phyloP scores from a whole-genome alignment of 1,140 invertebrate genomes.

The Diplogasteroides magnus region DNA sequence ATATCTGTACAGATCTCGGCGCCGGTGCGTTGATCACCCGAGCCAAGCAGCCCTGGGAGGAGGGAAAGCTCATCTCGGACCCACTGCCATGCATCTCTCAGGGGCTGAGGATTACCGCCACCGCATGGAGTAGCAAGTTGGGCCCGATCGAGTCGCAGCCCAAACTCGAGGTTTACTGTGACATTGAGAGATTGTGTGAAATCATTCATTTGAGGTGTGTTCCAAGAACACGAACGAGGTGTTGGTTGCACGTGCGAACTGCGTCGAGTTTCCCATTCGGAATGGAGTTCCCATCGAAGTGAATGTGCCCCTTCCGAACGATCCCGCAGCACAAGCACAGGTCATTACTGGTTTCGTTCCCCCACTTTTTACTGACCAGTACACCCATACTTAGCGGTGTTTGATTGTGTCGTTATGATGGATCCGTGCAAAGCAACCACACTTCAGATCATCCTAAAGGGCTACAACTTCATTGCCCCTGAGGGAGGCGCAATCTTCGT shows the following conservation, averaged over 20 bases:
- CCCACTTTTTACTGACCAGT: too few species aligned
- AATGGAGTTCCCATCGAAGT: constrained; percentile 30
- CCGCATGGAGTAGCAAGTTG: constrained; percentile 25
- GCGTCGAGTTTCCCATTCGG: constrained; percentile 26
- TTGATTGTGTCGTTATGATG: too few species aligned
- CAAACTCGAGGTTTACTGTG: constrained; percentile 21
- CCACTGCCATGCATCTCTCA: constrained; percentile 22
- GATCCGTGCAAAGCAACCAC: too few species aligned
- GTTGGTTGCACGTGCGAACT: constrained; percentile 24
- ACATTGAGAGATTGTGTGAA: constrained; percentile 1
- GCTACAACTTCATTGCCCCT: constrained; percentile 28
- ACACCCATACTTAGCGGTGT: too few species aligned
- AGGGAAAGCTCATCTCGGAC: constrained; percentile 30
- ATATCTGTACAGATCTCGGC: constrained; percentile 11
- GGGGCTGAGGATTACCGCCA: constrained; percentile 22
- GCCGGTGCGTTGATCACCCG: constrained; percentile 29
- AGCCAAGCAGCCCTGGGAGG: constrained; percentile 26
- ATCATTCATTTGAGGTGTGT: constrained; percentile 23
- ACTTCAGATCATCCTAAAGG: constrained; percentile 23
- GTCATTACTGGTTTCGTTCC: constrained; percentile 7
- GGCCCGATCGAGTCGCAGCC: constrained; percentile 21
- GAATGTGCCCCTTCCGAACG: constrained; percentile 25
- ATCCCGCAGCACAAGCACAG: constrained; percentile 22
- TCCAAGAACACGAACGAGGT: constrained; percentile 24
- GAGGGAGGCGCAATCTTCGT: constrained; percentile 30